Evolutionary conservation across 2,888 invertebrate genomes (phyloP).

Genomic region (Hylaea fasciaria): DNA sequence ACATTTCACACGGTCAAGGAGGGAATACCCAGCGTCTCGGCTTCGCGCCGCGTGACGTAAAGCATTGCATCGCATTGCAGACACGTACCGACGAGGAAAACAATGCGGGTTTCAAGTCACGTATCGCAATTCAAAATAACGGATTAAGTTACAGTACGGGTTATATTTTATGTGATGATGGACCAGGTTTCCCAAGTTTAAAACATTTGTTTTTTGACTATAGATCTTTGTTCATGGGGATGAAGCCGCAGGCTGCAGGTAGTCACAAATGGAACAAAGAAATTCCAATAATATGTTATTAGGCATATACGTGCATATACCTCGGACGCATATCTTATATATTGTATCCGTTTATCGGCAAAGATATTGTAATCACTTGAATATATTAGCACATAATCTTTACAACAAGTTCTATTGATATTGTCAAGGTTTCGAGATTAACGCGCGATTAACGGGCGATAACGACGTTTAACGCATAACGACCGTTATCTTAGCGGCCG

Average conservation of each 20-base stretch:
- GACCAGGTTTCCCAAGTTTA: too few species aligned
- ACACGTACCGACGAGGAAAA: conserved; percentile 13
- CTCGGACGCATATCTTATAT: background rate
- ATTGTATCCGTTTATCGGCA: background rate
- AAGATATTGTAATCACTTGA: conserved; percentile 9
- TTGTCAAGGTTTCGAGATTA: conserved; percentile 27
- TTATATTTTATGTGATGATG: background rate
- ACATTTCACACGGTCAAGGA: conserved; percentile 17
- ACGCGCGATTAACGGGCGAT: conserved; percentile 59
- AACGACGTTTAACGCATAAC: conserved; percentile 56
- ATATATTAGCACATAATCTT: conserved; percentile 33
- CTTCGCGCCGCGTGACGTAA: conserved; percentile 12
- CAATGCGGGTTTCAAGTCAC: conserved; percentile 10
- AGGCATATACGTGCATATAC: too few species aligned
- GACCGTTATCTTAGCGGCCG: conserved; percentile 56
- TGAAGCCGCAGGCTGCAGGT: too few species aligned
- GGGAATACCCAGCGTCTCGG: conserved; percentile 18
- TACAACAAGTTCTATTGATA: conserved; percentile 38
- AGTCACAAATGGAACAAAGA: too few species aligned
- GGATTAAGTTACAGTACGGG: conserved; percentile 13
- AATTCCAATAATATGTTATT: background rate
- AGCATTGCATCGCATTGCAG: conserved; percentile 4
- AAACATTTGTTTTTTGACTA: too few species aligned
- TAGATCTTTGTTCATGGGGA: too few species aligned
- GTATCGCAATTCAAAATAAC: conserved; percentile 19